Evolutionary conservation across 2,113 vertebrate species (phyloP).

Genomic region (Nothoprocta pentlandii): DNA sequence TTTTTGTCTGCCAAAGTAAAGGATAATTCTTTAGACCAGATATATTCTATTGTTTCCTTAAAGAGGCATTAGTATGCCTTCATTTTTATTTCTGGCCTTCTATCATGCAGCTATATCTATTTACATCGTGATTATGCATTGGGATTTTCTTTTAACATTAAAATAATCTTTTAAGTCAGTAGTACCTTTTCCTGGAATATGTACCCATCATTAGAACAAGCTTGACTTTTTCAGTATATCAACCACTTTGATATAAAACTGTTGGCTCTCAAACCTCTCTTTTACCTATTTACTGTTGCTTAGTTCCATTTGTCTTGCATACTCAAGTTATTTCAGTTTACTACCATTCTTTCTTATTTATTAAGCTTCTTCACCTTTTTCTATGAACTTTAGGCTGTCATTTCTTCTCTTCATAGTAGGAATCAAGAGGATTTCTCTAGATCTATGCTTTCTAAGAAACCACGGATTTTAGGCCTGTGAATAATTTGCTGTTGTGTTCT

Average conservation of each 20-base stretch:
- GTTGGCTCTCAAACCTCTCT: background rate
- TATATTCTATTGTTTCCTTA: background rate
- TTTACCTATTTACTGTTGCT: background rate
- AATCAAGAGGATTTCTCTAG: background rate
- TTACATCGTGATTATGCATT: background rate
- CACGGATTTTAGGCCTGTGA: background rate
- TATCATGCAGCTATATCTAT: background rate
- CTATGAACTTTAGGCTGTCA: rapidly evolving
- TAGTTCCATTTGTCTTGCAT: background rate
- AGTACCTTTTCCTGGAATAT: background rate
- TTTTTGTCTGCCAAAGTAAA: background rate
- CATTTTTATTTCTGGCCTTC: background rate
- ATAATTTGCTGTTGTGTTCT: background rate
- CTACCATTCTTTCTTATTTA: background rate
- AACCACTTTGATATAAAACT: background rate
- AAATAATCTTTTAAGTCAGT: background rate
- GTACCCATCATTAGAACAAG: background rate
- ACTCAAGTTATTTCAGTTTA: background rate
- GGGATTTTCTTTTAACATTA: background rate
- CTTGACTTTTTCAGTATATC: background rate
- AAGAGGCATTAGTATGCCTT: background rate
- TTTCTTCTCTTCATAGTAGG: background rate
- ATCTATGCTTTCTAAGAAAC: background rate
- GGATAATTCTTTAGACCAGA: background rate
- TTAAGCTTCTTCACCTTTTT: background rate